phyloP scores from a whole-genome alignment of 2,888 invertebrate genomes.

The Harpagoxenus sublaevis region DNA sequence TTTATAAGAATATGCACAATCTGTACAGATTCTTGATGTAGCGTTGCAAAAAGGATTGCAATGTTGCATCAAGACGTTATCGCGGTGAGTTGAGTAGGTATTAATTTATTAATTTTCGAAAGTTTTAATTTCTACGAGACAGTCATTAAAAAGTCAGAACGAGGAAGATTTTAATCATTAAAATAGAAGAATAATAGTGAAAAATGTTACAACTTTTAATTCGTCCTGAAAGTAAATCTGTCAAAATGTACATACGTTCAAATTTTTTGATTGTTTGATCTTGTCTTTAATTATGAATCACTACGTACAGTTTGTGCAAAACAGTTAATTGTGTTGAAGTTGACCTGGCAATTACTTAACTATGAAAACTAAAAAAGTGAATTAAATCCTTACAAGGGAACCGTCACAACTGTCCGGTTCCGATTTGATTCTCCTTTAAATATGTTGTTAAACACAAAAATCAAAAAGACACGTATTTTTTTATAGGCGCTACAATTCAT shows the following conservation, averaged over 20 bases:
- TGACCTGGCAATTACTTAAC: not conserved
- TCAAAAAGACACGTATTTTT: too few relatives aligned
- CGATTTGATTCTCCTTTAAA: too few relatives aligned
- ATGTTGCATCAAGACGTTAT: not conserved
- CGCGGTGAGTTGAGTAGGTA: not conserved
- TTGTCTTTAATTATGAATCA: not conserved
- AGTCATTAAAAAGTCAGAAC: not conserved
- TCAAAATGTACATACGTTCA: not conserved
- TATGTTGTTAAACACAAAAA: too few relatives aligned
- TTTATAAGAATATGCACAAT: not conserved
- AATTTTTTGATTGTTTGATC: not conserved
- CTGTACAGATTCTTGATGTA: not conserved
- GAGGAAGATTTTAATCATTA: not conserved
- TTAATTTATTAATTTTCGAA: not conserved
- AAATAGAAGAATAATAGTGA: not conserved
- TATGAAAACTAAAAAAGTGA: not conserved
- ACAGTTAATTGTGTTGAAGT: slow-evolving; percentile 16
- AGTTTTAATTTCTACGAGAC: not conserved
- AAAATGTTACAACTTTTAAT: not conserved
- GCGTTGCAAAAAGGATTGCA: not conserved
- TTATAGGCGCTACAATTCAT: too few relatives aligned
- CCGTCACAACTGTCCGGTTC: too few relatives aligned
- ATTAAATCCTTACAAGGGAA: not conserved
- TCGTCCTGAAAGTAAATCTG: not conserved
- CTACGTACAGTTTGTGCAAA: slow-evolving; percentile 12